Evolutionary conservation across 2,113 vertebrate species (phyloP), one percentile per base, ranked within the genome.

Genomic region (Emberiza fucata): DNA sequence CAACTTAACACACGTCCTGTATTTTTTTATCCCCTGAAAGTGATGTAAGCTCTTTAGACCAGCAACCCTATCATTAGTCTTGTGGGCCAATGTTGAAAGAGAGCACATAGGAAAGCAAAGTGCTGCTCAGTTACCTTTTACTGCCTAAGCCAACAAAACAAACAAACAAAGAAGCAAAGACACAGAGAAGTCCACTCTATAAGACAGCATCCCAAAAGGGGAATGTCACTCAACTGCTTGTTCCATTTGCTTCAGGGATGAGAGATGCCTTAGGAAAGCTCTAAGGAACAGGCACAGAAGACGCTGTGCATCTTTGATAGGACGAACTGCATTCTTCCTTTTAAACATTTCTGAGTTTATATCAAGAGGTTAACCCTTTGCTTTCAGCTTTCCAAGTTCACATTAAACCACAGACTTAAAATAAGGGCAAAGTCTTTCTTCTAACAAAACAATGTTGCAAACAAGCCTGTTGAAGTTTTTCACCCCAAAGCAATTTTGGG

Each of bases 211-310:
- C 50, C 79, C 59, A 61, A n/a, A 80, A 63, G 81, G 42, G 82
- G 45, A 91, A 80, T 63, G 88, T 66, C 88, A 95, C 68, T 93
- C 75, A 82, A 31, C 50, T 70, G 28, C 45, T 79, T 60, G 47
- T 84, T 53, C n/a, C 65, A 65, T 72, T 81, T 80, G 75, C 54
- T 91, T 78, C 39, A 39, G 59, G 59, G 39, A 45, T 66, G 75
- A 80, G 57, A 71, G 25, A 86, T 66, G 71, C 47, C 45, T 86
- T 65, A 70, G 59, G 82, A 95, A 91, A 94, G 81, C 90, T 94
- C 81, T 59, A 77, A 94, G 87, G 84, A 96, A 53, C 48, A 87
- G 84, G 19, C 48, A 81, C 33, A 61, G 75, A 77, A 65, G 35
- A 50, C 29, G 25, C n/a, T 90, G 50, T 0, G 1, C 22, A 39